Evolutionary conservation across 2,797 vertebrate genomes (phyloP).

Genomic region (Atherinosoma microstoma): DNA sequence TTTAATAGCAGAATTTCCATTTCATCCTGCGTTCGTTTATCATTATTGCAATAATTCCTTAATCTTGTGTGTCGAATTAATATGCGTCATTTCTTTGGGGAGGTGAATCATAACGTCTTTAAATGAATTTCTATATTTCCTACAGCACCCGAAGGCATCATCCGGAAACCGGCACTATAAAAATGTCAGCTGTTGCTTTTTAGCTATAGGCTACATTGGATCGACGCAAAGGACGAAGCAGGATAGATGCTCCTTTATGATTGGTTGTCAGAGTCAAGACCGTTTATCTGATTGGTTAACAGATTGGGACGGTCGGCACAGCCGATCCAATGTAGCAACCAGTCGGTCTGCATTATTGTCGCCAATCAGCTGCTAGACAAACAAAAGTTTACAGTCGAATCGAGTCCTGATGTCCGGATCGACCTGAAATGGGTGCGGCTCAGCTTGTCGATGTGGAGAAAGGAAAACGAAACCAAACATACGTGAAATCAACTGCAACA

Average conservation of each 20-base stretch:
- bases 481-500: rapidly evolving
- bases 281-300: neutral
- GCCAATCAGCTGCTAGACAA: neutral
- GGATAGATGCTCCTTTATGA: neutral
- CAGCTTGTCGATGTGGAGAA: neutral
- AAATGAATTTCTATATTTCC: neutral
- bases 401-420: no score
- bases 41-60: no score
- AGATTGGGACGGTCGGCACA: no score
- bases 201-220: neutral
- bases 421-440: neutral
- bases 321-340: neutral
- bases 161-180: neutral
- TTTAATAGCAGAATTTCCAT: no score
- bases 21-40: no score
- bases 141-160: constrained; percentile 17
- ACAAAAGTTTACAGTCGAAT: no score
- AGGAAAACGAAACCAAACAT: constrained; percentile 24
- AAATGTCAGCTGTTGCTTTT: neutral
- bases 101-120: no score
- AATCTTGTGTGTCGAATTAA: no score
- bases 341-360: neutral
- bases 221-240: neutral
- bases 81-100: no score
- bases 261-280: neutral